phyloP scores from a whole-genome alignment of 2,888 invertebrate species.

The Andrena trimmerana region DNA sequence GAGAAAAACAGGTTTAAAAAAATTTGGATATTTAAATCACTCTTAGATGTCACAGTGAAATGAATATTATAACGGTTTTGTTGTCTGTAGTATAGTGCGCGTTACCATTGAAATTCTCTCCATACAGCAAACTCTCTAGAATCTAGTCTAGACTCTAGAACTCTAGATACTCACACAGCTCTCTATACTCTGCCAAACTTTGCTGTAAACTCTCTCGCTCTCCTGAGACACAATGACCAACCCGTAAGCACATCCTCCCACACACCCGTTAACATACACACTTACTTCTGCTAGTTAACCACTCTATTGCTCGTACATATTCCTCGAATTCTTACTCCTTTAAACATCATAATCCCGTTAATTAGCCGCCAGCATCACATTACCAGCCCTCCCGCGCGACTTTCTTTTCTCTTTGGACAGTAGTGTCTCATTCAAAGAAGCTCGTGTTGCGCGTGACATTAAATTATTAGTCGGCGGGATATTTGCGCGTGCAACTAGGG shows the following conservation, averaged over 20 bases:
- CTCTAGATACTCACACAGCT: slow-evolving; percentile 3
- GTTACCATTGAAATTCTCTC: background rate
- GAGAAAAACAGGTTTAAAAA: no score
- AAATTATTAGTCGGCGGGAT: background rate
- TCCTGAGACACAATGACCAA: background rate
- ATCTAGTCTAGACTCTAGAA: background rate
- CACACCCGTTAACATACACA: background rate
- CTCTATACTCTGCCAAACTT: background rate
- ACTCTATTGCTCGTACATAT: background rate
- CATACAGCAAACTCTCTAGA: background rate
- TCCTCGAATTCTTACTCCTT: background rate
- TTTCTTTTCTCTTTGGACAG: no score
- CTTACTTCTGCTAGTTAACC: background rate
- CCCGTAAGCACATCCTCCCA: background rate
- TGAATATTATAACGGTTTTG: no score
- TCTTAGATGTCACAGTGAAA: no score
- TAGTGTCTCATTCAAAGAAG: background rate
- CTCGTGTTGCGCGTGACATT: background rate
- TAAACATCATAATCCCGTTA: background rate
- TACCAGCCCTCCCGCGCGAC: no score
- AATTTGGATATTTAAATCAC: no score
- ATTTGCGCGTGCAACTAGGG: background rate
- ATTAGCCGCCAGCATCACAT: background rate
- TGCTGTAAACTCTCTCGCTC: slow-evolving; percentile 17
- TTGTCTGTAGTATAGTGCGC: no score